Percentiles rank a stretch among this genome's conserved stretches.
Evolutionary conservation across 2,113 vertebrate species (phyloP).

Genomic region (Charina bottae): DNA sequence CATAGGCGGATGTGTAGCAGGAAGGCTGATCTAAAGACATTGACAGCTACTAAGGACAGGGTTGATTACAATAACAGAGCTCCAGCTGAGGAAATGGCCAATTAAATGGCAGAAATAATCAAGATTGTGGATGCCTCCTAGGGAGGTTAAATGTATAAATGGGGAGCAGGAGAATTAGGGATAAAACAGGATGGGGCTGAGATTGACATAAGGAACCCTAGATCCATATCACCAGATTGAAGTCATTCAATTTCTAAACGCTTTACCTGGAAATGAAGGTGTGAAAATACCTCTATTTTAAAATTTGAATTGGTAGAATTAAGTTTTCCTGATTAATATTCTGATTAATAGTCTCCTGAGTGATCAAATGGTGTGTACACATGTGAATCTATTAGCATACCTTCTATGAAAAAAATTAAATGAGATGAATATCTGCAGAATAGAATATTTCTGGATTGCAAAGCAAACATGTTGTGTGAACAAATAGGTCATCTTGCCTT

Average conservation of each 20-base stretch:
- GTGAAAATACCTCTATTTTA: background rate
- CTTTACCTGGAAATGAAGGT: too few relatives aligned
- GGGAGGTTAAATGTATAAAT: background rate
- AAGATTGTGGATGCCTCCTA: background rate
- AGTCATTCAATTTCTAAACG: background rate
- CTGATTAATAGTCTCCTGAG: background rate
- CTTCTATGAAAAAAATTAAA: background rate
- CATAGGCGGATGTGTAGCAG: constrained; percentile 2
- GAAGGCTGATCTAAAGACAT: accelerated
- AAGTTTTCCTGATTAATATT: background rate
- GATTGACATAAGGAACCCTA: background rate
- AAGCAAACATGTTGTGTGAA: background rate
- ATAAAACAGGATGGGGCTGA: accelerated
- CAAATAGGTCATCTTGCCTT: background rate
- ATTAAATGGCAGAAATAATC: background rate
- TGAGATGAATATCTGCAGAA: background rate
- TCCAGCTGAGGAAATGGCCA: constrained; percentile 37
- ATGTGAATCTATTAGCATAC: background rate
- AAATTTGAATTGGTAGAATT: background rate
- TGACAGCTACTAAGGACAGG: constrained; percentile 14
- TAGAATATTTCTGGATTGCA: background rate
- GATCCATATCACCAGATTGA: background rate
- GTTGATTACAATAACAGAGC: constrained; percentile 24
- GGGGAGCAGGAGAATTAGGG: background rate
- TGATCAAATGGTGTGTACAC: background rate